Conservation (phyloP, 2,888 invertebrate genomes). For the Drosophila sordidula region DNA sequence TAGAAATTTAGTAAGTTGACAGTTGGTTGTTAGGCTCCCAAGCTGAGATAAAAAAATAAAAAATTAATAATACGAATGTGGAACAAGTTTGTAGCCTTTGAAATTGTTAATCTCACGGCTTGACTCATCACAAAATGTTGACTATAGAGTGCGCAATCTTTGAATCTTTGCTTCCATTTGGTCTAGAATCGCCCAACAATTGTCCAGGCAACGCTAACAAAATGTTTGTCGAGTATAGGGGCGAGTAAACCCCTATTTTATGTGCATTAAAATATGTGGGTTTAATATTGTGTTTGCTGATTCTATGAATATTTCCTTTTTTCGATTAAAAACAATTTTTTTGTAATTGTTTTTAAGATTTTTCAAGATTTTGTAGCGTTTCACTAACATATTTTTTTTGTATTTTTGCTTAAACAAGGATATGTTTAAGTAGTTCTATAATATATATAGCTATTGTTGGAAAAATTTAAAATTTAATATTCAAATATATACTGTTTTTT, state of each 20-base stretch:
- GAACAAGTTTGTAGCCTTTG: slow-evolving; percentile 31
- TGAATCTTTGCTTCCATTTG: slow-evolving; percentile 14
- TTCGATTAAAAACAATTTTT: no score
- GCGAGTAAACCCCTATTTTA: slow-evolving; percentile 15
- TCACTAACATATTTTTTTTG: no score
- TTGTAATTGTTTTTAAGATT: no score
- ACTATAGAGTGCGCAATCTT: slow-evolving; percentile 11
- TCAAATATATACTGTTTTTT: no score
- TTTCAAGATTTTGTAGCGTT: no score
- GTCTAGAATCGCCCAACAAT: background rate
- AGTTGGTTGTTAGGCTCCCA: slow-evolving; percentile 19
- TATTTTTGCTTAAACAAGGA: no score
- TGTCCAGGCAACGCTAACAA: background rate
- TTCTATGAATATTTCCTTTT: no score
- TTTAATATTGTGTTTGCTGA: no score
- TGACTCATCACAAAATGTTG: slow-evolving; percentile 25
- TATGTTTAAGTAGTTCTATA: no score
- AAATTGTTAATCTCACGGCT: slow-evolving; percentile 23
- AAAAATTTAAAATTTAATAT: no score
- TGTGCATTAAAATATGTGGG: no score
- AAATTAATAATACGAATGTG: slow-evolving; percentile 35
- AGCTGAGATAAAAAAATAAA: background rate
- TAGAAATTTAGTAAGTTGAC: slow-evolving; percentile 35
- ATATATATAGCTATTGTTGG: no score
- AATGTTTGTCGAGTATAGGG: slow-evolving; percentile 12